Evolutionary conservation across 2,888 invertebrate species (phyloP).

Genomic region (Noctua janthina): DNA sequence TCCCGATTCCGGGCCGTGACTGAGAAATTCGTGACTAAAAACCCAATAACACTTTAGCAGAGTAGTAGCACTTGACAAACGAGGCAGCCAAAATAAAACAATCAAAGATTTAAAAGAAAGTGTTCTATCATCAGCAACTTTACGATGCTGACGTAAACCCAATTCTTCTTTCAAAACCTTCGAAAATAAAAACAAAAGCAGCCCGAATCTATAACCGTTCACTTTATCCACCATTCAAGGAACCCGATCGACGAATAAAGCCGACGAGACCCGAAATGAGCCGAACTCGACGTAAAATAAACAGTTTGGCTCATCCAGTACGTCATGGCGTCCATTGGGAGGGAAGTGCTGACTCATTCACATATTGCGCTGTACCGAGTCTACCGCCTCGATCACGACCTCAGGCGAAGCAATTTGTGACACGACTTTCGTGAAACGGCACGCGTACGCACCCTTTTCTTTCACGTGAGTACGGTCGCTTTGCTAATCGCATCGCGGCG

Average conservation of each 20-base stretch:
- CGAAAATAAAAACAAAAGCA: slow-evolving; percentile 25
- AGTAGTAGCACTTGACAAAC: not conserved
- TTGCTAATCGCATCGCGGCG: not conserved
- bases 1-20: too few relatives aligned
- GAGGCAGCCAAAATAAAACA: not conserved
- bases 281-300: slow-evolving; percentile 45
- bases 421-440: not conserved
- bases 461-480: not conserved
- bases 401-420: not conserved
- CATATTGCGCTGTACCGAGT: slow-evolving; percentile 20
- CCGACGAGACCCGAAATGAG: slow-evolving; percentile 39
- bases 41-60: not conserved
- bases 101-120: not conserved
- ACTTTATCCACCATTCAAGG: slow-evolving; percentile 23
- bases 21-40: not conserved
- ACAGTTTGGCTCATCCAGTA: slow-evolving; percentile 46
- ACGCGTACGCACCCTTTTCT: not conserved
- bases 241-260: slow-evolving; percentile 36
- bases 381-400: not conserved
- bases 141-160: not conserved
- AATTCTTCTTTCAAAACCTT: slow-evolving; percentile 10
- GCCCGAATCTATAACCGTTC: not conserved
- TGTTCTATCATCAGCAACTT: not conserved
- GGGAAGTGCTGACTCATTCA: slow-evolving; percentile 46
- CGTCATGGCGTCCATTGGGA: slow-evolving; percentile 12